These are phyloP conservation scores for Montipora capitata DNA, from an alignment of 92 coral and sea anemone genomes.

Conservation along the genomic window DNA sequence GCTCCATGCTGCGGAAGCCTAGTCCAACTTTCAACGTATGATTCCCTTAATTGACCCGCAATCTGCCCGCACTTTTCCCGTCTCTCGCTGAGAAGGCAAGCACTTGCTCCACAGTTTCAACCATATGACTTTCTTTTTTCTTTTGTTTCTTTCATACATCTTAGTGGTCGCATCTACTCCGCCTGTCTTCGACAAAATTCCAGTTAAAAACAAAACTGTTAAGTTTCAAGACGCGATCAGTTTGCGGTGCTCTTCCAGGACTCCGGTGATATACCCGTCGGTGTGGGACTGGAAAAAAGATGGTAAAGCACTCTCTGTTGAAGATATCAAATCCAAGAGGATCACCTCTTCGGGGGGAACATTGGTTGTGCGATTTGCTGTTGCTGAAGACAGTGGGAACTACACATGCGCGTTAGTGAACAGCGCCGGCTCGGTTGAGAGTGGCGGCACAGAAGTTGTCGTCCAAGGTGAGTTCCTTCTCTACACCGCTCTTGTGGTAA, in stretches of 20 bases:
- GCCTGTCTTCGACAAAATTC: constrained; percentile 58
- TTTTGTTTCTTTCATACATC: background rate
- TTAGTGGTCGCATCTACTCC: constrained; percentile 70
- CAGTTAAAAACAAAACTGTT: constrained; percentile 22
- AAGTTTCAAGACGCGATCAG: constrained; percentile 61
- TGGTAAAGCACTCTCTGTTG: constrained; percentile 68
- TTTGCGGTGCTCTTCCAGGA: constrained; percentile 55
- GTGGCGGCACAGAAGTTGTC: constrained; percentile 35
- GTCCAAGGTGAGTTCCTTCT: constrained; percentile 71
- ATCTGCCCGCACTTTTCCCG: too few species aligned
- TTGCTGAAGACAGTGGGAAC: constrained; percentile 79
- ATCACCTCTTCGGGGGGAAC: constrained; percentile 63
- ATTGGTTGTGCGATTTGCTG: constrained; percentile 57
- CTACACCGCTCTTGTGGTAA: too few species aligned
- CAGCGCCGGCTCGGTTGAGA: constrained; percentile 78
- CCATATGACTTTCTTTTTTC: too few species aligned
- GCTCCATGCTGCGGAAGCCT: too few species aligned
- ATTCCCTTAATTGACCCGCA: too few species aligned
- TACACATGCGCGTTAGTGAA: constrained; percentile 83
- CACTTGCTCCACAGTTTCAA: too few species aligned
- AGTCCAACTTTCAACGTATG: too few species aligned
- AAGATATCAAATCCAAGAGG: constrained; percentile 44
- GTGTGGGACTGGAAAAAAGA: constrained; percentile 86
- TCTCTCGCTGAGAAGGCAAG: too few species aligned
- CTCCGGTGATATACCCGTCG: constrained; percentile 48